phyloP scores from a whole-genome alignment of 2,797 vertebrate species.

The Erpetoichthys calabaricus region DNA sequence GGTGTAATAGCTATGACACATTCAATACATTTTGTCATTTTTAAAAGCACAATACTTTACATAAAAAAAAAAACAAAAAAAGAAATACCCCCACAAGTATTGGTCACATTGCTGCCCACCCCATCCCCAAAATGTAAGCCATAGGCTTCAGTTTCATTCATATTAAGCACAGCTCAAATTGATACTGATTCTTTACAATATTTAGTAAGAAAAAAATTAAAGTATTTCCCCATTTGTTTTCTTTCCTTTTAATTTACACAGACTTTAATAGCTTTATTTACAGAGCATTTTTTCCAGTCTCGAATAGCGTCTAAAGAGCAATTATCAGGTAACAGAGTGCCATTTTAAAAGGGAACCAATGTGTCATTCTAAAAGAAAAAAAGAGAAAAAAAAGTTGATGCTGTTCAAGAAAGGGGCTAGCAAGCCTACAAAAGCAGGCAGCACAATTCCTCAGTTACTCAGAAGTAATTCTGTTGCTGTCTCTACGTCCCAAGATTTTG shows the following conservation, averaged over 20 bases:
- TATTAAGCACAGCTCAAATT: slow-evolving; percentile 64
- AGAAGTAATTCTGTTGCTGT: slow-evolving; percentile 93
- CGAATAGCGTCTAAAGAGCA: slow-evolving; percentile 56
- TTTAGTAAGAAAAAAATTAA: slow-evolving; percentile 69
- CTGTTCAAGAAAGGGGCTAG: slow-evolving; percentile 52
- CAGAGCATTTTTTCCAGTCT: slow-evolving; percentile 71
- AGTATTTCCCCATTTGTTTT: slow-evolving; percentile 60
- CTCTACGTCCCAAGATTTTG: slow-evolving; percentile 97
- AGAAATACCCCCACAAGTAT: slow-evolving; percentile 54
- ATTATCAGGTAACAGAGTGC: slow-evolving; percentile 55
- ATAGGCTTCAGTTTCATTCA: slow-evolving; percentile 47
- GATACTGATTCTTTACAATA: slow-evolving; percentile 67
- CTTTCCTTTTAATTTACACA: slow-evolving; percentile 76
- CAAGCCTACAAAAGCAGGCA: slow-evolving; percentile 43
- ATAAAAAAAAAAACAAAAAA: slow-evolving; percentile 40
- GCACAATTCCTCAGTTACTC: slow-evolving; percentile 74
- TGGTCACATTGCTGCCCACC: slow-evolving; percentile 52
- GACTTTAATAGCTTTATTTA: slow-evolving; percentile 97
- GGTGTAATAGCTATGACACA: slow-evolving; percentile 44
- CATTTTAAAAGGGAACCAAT: slow-evolving; percentile 76
- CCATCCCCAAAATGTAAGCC: slow-evolving; percentile 16
- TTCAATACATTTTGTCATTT: slow-evolving; percentile 40
- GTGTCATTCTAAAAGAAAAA: slow-evolving; percentile 67
- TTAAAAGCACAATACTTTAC: slow-evolving; percentile 16
- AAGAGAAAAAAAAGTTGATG: slow-evolving; percentile 51